A percentile compares a stretch with the other conserved stretches of the same genome.
phyloP scores from a whole-genome alignment of 2,797 vertebrate species.

The Sarcophilus harrisii region DNA sequence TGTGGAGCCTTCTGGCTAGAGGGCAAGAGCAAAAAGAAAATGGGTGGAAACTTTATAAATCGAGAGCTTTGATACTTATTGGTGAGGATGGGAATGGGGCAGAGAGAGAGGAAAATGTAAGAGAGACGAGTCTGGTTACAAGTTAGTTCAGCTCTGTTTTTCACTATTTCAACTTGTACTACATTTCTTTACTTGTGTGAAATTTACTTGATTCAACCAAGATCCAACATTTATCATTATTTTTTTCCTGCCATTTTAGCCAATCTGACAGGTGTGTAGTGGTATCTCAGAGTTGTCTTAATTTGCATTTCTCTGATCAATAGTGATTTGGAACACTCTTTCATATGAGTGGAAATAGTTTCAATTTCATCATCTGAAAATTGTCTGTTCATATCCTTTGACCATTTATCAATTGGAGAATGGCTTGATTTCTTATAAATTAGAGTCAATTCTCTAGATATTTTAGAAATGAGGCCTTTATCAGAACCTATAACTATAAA shows the following conservation, averaged over 20 bases:
- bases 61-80: not conserved
- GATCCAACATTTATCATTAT: not conserved
- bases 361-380: no score
- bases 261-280: no score
- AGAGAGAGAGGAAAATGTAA: not conserved
- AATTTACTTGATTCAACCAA: not conserved
- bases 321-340: no score
- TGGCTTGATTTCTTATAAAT: no score
- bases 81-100: not conserved
- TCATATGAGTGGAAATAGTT: not conserved
- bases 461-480: no score
- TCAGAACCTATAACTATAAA: no score
- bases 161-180: not conserved
- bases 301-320: no score
- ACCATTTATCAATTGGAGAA: no score
- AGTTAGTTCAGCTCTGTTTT: not conserved
- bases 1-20: not conserved
- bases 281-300: no score
- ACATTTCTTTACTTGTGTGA: not conserved
- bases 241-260: no score
- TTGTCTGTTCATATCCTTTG: no score
- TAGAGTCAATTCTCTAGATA: no score
- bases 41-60: not conserved
- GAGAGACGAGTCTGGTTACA: not conserved
- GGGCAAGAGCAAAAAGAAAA: not conserved